Evolutionary conservation across 2,797 vertebrate species (phyloP), one percentile per base, ranked within the genome.

Genomic region (Spinibarbus caldwelli): DNA sequence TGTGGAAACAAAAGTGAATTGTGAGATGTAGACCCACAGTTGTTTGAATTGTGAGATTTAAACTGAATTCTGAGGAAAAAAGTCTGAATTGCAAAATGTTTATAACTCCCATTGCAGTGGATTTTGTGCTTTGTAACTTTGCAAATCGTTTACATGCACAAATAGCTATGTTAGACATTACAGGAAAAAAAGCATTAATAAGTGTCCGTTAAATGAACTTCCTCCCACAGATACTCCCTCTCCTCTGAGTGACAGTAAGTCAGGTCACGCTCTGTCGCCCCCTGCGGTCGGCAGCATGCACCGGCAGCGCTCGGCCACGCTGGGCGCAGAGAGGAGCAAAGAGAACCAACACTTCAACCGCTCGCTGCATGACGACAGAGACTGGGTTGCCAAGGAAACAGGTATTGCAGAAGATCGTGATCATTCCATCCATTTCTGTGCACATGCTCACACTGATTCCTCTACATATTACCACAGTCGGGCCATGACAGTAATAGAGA

Each of bases 281-380:
- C 87, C 91, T 72, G 86, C 89, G 80, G 90, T 92, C 76, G 91
- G 92, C 66, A 89, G 87, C 2, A 92, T 88, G 90, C 94, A 86
- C 83, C 91, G 90, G 77, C 92, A 91, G 79, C 91, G 91, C 0
- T 81, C 80, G 1, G 91, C 93, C 86, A 93, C 92, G 19, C n/a
- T 93, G 78, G 91, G 92, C 57, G 36, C 75, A 3, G 93, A 95
- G 54, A 93, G 93, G 80, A 94, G 87, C 91, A 93, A 89, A 41
- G 94, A 94, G 90, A 95, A 89, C 89, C 94, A 90, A 57, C 71
- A 91, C 90, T 82, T 85, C 0, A 91, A 92, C 72, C 86, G 87
- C 82, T 92, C 91, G 84, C 94, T 87, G 76, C 92, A 71, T 86
- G 95, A 94, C 17, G 88, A 94, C 85, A 81, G 87, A 82, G 93